These are phyloP conservation scores for Anolis sagrei DNA, from an alignment of 2,113 vertebrate species.

Conservation along the genomic window DNA sequence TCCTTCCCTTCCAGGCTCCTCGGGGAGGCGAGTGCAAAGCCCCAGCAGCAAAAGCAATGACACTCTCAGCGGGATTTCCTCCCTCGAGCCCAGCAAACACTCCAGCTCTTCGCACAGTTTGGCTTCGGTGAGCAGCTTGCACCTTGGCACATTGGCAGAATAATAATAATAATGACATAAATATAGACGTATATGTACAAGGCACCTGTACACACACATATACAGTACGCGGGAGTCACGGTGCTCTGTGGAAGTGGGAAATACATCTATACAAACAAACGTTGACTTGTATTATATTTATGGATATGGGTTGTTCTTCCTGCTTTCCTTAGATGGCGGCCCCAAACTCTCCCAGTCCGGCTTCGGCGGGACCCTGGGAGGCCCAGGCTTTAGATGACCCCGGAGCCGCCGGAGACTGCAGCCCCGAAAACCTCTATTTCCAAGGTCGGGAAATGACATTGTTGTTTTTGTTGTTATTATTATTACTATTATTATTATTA, in stretches of 20 bases:
- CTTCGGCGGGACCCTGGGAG: conserved; percentile 83
- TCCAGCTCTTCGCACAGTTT: conserved; percentile 94
- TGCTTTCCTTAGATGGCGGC: conserved; percentile 71
- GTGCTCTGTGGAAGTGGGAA: too few relatives aligned
- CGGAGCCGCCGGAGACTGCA: conserved; percentile 80
- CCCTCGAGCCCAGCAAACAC: conserved; percentile 93
- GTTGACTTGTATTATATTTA: too few relatives aligned
- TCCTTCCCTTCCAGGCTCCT: conserved; percentile 70
- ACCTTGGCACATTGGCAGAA: too few relatives aligned
- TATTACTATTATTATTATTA: too few relatives aligned
- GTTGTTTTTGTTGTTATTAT: neutral
- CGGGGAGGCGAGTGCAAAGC: conserved; percentile 88
- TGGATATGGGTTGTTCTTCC: conserved; percentile 79
- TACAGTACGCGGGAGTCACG: too few relatives aligned
- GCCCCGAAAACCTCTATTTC: conserved; percentile 92
- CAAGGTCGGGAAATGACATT: conserved; percentile 78
- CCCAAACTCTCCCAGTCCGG: conserved; percentile 84
- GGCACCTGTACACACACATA: too few relatives aligned
- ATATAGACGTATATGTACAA: too few relatives aligned
- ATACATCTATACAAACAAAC: too few relatives aligned
- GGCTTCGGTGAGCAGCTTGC: conserved; percentile 82
- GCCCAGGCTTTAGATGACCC: conserved; percentile 83
- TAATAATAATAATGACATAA: too few relatives aligned
- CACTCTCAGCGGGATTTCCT: conserved; percentile 94
- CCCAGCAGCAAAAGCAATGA: conserved; percentile 94